A percentile compares a stretch with the other conserved stretches of the same genome.
phyloP scores from a whole-genome alignment of 2,797 vertebrate species.

The Salarias fasciatus region DNA sequence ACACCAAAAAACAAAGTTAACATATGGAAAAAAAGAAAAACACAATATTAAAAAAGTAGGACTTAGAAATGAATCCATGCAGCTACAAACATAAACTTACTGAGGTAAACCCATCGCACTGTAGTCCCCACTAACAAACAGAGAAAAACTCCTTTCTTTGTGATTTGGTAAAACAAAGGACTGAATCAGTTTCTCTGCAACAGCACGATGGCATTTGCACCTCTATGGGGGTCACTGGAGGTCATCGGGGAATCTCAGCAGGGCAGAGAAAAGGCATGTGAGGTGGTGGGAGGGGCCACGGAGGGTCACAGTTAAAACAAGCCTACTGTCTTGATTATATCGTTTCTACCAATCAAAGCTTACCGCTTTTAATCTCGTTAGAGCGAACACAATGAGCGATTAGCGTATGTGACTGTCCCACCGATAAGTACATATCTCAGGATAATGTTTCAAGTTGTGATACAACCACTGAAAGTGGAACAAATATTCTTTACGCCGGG shows the following conservation, averaged over 20 bases:
- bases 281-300: slow-evolving; percentile 15
- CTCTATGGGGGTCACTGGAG: slow-evolving; percentile 40
- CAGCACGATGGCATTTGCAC: slow-evolving; percentile 56
- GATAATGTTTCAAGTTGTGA: too few species aligned
- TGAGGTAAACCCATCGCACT: not conserved
- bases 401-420: too few species aligned
- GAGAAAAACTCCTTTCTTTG: not conserved
- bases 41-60: not conserved
- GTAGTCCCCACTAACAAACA: not conserved
- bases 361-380: too few species aligned
- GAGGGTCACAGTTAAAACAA: slow-evolving; percentile 44
- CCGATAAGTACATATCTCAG: too few species aligned
- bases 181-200: slow-evolving; percentile 9
- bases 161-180: slow-evolving; percentile 1
- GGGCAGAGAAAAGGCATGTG: slow-evolving; percentile 32
- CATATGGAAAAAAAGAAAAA: slow-evolving; percentile 4
- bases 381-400: too few species aligned
- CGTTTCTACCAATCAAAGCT: too few species aligned
- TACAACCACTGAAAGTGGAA: too few species aligned
- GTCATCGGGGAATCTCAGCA: slow-evolving; percentile 41
- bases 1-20: slow-evolving; percentile 17
- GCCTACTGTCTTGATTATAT: not conserved
- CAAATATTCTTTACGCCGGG: too few species aligned
- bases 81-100: not conserved
- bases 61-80: too few species aligned